phyloP scores from a whole-genome alignment of 2,888 invertebrate species.

The Leucophenga maculata region DNA sequence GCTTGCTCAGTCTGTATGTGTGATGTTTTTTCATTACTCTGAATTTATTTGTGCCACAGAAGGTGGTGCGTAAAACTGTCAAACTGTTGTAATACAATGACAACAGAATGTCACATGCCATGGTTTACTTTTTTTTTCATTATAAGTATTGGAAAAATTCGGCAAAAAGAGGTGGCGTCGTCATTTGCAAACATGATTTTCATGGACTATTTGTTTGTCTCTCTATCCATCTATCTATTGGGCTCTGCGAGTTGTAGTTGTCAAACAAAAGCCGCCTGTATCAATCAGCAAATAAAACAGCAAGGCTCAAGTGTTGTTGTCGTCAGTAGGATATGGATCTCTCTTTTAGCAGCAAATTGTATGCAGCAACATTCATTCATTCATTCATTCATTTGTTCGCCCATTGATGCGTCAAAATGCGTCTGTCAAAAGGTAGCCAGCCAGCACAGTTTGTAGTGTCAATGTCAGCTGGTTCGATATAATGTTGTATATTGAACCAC shows the following conservation, averaged over 20 bases:
- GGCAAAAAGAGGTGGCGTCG: neutral
- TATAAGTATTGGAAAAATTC: neutral
- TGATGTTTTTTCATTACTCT: too few species aligned
- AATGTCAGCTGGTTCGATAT: neutral
- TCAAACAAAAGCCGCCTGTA: neutral
- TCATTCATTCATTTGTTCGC: conserved; percentile 51
- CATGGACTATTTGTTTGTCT: conserved; percentile 20
- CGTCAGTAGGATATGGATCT: neutral
- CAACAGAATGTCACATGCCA: neutral
- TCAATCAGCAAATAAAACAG: conserved; percentile 23
- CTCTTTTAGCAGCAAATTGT: neutral
- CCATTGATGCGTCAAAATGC: conserved; percentile 53
- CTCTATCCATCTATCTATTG: neutral
- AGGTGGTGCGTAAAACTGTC: neutral
- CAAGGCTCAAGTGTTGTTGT: conserved; percentile 1
- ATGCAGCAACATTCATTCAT: conserved; percentile 33
- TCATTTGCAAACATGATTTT: conserved; percentile 21
- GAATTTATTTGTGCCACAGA: neutral
- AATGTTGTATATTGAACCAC: neutral
- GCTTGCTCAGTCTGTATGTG: too few species aligned
- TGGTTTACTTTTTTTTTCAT: neutral
- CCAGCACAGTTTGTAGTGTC: conserved; percentile 12
- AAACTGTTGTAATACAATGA: neutral
- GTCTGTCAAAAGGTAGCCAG: conserved; percentile 45
- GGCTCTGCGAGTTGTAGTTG: too few species aligned